Conservation (phyloP, 2,797 vertebrate genomes). For the Rhodeus uyekii region DNA sequence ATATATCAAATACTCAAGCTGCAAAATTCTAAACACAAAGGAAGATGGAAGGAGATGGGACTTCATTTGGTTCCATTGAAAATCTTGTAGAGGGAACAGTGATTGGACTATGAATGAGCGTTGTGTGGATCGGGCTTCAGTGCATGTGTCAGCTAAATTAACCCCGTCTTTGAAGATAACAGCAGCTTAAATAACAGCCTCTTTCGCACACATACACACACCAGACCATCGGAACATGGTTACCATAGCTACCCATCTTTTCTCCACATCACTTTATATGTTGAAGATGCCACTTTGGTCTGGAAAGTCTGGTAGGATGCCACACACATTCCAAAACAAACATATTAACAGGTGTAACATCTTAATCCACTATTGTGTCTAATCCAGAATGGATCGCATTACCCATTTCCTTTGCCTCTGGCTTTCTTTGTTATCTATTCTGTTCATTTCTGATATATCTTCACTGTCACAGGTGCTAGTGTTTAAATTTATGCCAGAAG, state of each 20-base stretch:
- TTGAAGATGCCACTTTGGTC: slow-evolving; percentile 59
- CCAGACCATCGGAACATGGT: slow-evolving; percentile 52
- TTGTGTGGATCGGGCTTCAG: slow-evolving; percentile 29
- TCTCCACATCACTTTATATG: slow-evolving; percentile 44
- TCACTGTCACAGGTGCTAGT: neutral
- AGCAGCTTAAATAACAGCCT: slow-evolving; percentile 33
- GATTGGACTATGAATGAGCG: slow-evolving; percentile 27
- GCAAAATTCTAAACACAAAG: slow-evolving; percentile 7
- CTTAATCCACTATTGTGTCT: neutral
- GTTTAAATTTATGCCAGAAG: neutral
- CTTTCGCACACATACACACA: slow-evolving; percentile 25
- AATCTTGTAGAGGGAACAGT: slow-evolving; percentile 22
- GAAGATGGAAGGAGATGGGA: neutral
- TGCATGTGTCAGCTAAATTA: slow-evolving; percentile 42
- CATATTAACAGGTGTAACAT: slow-evolving; percentile 31
- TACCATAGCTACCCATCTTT: slow-evolving; percentile 70
- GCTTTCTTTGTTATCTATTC: neutral
- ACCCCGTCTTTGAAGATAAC: slow-evolving; percentile 33
- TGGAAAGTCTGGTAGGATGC: slow-evolving; percentile 13
- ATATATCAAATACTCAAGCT: slow-evolving; percentile 16
- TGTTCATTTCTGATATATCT: neutral
- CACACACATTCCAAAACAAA: slow-evolving; percentile 32
- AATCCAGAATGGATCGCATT: neutral
- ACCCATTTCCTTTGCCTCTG: neutral
- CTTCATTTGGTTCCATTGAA: slow-evolving; percentile 30